Evolutionary conservation across 30 jellyfish, hydroid and myxozoan species (phyloP), one percentile per base, ranked within the genome.

Genomic region (Chrysaora quinquecirrha): DNA sequence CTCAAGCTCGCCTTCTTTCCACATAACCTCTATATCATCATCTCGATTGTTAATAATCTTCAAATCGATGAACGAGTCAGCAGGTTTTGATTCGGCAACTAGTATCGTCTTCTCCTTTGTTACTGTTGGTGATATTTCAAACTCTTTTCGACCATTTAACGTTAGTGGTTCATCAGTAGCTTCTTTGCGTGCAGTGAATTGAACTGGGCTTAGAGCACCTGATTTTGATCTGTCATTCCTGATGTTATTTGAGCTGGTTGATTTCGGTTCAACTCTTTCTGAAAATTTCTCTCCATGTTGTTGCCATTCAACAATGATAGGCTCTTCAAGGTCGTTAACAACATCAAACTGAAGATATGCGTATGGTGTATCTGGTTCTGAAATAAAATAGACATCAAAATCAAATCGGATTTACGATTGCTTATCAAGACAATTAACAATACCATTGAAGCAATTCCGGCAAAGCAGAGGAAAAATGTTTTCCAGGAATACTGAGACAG

Each of bases 171-270:
- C 28, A 21, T 54, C 24, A 33, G 60, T 50, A 4, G 60, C 48
- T 31, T n/a, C 27, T 0, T 38, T 35, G 2, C 64, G 48, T 21
- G 48, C 92, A 12, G 29, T 70, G 69, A 82, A 82, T 18, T 35
- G 29, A 10, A 68, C 49, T 3, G 92, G 92, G 43, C 92, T 54
- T 10, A 82, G 61, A 7, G 92, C 92, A 7, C 92, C 92, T 1
- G 92, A 85, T 20, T 30, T 62, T 25, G 62, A 24, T 29, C 73
- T 24, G 30, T 82, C 73, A 21, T 68, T 30, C 1, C 50, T n/a
- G 22, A 82, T 18, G 7, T 82, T 85, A 10, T 43, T 60, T 25
- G 84, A 1, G 1, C 14, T 18, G 7, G 72, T 68, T 1, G 80
- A 1, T 20, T 56, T 50, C 3, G 75, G 73, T 30, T 60, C 66